Percentiles rank a stretch among this genome's conserved stretches.
These are phyloP conservation scores for Channa striata DNA, from an alignment of 2,797 vertebrate genomes.

Conservation along the genomic window DNA sequence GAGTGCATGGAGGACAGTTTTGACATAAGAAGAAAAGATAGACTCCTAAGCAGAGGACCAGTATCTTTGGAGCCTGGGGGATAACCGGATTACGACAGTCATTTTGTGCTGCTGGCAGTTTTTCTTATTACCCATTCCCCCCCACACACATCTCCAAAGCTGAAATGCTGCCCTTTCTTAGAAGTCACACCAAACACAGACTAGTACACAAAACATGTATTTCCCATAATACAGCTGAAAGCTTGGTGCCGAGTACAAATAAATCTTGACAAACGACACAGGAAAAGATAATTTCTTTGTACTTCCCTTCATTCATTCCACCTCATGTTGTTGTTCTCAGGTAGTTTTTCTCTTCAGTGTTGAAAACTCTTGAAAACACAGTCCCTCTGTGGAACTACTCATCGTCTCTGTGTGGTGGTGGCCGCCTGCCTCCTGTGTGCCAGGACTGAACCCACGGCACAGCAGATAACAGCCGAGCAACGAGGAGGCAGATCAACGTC, in stretches of 20 bases:
- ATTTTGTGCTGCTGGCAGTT: slow-evolving; percentile 82
- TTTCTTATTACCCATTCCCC: slow-evolving; percentile 73
- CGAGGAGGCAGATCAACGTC: slow-evolving; percentile 68
- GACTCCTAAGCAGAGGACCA: slow-evolving; percentile 77
- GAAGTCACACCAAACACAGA: slow-evolving; percentile 71
- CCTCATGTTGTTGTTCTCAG: background rate
- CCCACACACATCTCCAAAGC: slow-evolving; percentile 56
- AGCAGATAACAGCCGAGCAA: slow-evolving; percentile 69
- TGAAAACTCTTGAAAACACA: slow-evolving; percentile 40
- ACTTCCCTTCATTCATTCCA: slow-evolving; percentile 11
- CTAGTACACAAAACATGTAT: slow-evolving; percentile 43
- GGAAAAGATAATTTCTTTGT: slow-evolving; percentile 13
- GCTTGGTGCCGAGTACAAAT: slow-evolving; percentile 25
- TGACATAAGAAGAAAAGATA: slow-evolving; percentile 83
- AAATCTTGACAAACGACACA: slow-evolving; percentile 8
- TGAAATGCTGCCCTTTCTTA: slow-evolving; percentile 73
- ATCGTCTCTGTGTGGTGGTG: slow-evolving; percentile 66
- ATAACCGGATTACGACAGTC: slow-evolving; percentile 79
- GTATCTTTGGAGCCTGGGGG: slow-evolving; percentile 77
- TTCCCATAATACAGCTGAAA: slow-evolving; percentile 14
- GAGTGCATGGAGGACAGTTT: slow-evolving; percentile 84
- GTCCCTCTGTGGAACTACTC: slow-evolving; percentile 61
- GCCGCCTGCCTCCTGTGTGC: slow-evolving; percentile 57
- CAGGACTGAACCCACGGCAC: slow-evolving; percentile 61
- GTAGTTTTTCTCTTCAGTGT: slow-evolving; percentile 11